Percentiles rank a stretch among this genome's conserved stretches.
Conservation (phyloP, 2,113 vertebrate species). For the Centropristis striata region DNA sequence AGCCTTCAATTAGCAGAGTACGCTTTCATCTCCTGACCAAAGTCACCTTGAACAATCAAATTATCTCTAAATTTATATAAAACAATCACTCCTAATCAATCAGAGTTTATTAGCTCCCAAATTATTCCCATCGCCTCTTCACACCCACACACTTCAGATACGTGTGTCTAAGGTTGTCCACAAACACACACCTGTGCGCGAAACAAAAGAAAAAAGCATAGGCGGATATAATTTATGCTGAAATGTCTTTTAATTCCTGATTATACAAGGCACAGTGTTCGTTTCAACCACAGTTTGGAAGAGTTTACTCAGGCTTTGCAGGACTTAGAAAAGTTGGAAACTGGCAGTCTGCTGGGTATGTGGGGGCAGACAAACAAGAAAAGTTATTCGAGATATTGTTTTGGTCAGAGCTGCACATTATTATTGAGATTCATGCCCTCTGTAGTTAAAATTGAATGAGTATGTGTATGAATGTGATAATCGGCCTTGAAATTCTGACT, state of each 20-base stretch:
- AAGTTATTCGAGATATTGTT: constrained; percentile 42
- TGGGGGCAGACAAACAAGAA: constrained; percentile 41
- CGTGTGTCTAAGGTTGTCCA: constrained; percentile 30
- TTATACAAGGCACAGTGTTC: constrained; percentile 56
- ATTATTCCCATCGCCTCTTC: constrained; percentile 39
- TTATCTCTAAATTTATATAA: constrained; percentile 73
- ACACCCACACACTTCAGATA: background rate
- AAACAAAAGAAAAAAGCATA: background rate
- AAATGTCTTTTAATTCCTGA: constrained; percentile 52
- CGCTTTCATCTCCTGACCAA: constrained; percentile 71
- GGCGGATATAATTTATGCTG: background rate
- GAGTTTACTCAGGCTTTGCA: constrained; percentile 9
- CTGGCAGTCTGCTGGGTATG: constrained; percentile 27
- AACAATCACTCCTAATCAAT: constrained; percentile 68
- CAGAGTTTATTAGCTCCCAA: constrained; percentile 55
- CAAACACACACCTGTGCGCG: constrained; percentile 46
- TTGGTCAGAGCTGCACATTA: constrained; percentile 15
- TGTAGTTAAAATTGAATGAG: constrained; percentile 2
- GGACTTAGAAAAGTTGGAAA: constrained; percentile 41
- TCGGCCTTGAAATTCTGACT: background rate
- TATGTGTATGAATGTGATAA: constrained; percentile 27
- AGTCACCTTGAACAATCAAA: constrained; percentile 82
- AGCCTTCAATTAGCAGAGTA: constrained; percentile 74
- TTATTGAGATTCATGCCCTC: constrained; percentile 14
- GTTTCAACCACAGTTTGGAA: constrained; percentile 44